These are phyloP conservation scores for Anarhynchus alexandrinus DNA, from an alignment of 2,113 vertebrate species.

Conservation along the genomic window DNA sequence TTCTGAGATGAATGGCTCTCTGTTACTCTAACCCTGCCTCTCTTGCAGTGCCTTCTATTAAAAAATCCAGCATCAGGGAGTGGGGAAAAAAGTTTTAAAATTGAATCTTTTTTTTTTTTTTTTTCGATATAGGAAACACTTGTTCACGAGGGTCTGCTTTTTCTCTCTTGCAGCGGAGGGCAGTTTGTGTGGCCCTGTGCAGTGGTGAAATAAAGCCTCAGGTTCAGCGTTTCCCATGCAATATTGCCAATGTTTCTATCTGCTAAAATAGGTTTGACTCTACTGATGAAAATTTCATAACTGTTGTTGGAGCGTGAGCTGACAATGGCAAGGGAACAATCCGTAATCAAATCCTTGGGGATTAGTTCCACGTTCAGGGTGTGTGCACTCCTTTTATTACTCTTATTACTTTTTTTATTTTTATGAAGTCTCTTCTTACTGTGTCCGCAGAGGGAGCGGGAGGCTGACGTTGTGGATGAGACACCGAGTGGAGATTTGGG, in stretches of 20 bases:
- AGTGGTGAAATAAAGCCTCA: background rate
- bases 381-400: background rate
- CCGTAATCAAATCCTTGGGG: background rate
- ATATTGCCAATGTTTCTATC: background rate
- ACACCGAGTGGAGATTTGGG: accelerated
- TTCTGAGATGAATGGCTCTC: background rate
- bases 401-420: background rate
- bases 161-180: background rate
- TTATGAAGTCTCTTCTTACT: background rate
- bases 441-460: background rate
- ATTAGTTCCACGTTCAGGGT: background rate
- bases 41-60: background rate
- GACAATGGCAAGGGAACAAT: background rate
- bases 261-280: background rate
- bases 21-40: background rate
- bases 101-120: background rate
- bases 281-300: background rate
- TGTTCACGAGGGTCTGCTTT: background rate
- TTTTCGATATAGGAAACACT: background rate
- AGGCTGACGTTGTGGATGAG: background rate
- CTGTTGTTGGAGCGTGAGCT: background rate
- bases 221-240: background rate
- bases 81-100: background rate
- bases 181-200: background rate
- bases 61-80: background rate